Evolutionary conservation across 1,140 invertebrate species (phyloP).

Genomic region (Melanaphis sacchari): DNA sequence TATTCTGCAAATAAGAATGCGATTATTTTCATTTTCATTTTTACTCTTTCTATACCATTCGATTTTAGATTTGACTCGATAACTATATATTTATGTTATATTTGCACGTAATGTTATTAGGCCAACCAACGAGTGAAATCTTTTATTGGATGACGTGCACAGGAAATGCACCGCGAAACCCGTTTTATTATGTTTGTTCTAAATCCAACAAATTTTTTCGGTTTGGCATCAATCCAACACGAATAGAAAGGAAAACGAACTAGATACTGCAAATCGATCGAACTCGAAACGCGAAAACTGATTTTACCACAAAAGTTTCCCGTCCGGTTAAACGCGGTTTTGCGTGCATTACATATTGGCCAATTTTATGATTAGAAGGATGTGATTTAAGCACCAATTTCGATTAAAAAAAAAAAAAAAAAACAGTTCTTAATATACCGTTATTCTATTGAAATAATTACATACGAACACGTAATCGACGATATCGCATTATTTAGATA

Average conservation of each 20-base stretch:
- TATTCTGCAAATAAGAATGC: background rate
- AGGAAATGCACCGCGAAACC: background rate
- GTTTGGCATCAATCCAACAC: conserved; percentile 2
- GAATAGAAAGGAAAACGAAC: conserved; percentile 12
- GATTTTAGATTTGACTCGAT: background rate
- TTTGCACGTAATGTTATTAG: conserved; percentile 1
- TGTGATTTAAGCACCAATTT: background rate
- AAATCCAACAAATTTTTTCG: conserved; percentile 21
- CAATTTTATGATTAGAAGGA: background rate
- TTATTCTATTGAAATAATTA: background rate
- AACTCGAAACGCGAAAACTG: background rate
- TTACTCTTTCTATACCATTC: background rate
- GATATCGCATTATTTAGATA: background rate
- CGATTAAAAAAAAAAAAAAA: background rate
- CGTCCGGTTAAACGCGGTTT: background rate
- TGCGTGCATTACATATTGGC: background rate
- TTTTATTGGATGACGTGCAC: background rate
- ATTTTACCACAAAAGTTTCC: background rate
- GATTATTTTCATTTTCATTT: conserved; percentile 5
- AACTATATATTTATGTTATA: background rate
- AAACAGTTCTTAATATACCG: background rate
- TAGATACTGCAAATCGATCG: background rate
- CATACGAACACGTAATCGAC: background rate
- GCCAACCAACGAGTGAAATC: conserved; percentile 32
- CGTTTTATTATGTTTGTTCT: conserved; percentile 30